These are phyloP conservation scores for Mixornis gularis DNA, from an alignment of 2,113 vertebrate species.

Conservation along the genomic window DNA sequence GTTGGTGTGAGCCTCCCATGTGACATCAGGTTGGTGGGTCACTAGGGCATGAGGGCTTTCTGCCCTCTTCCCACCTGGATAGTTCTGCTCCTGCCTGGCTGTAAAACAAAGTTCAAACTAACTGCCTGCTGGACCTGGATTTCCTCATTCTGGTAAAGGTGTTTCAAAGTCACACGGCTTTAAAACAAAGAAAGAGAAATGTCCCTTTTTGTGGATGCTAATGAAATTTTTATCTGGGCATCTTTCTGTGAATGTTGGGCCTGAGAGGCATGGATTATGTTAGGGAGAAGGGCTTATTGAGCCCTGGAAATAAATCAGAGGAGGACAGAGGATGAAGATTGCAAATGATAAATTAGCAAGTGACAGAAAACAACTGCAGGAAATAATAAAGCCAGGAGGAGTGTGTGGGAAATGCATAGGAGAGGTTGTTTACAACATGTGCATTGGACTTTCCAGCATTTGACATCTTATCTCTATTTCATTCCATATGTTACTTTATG, in stretches of 20 bases:
- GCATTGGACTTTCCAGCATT: conserved; percentile 27
- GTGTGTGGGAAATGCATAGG: conserved; percentile 35
- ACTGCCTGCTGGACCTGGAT: background rate
- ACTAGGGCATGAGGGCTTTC: background rate
- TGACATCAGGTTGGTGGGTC: background rate
- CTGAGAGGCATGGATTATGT: background rate
- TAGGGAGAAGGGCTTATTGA: conserved; percentile 27
- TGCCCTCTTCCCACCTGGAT: background rate
- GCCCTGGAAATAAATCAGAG: conserved; percentile 26
- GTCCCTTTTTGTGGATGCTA: conserved; percentile 23
- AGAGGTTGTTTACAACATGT: conserved; percentile 26
- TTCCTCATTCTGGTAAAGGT: background rate
- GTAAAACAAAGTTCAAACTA: background rate
- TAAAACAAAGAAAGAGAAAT: conserved; percentile 13
- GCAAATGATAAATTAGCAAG: conserved; percentile 51
- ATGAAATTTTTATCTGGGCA: conserved; percentile 41
- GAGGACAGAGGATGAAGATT: conserved; percentile 49
- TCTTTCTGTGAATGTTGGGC: conserved; percentile 12
- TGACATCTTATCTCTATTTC: conserved; percentile 55
- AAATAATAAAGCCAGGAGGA: conserved; percentile 20
- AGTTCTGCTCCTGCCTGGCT: background rate
- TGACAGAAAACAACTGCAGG: conserved; percentile 36
- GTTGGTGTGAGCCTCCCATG: background rate
- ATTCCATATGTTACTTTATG: conserved; percentile 67
- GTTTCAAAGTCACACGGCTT: background rate